Conservation (phyloP, 2,797 vertebrate genomes). For the Podargus strigoides region DNA sequence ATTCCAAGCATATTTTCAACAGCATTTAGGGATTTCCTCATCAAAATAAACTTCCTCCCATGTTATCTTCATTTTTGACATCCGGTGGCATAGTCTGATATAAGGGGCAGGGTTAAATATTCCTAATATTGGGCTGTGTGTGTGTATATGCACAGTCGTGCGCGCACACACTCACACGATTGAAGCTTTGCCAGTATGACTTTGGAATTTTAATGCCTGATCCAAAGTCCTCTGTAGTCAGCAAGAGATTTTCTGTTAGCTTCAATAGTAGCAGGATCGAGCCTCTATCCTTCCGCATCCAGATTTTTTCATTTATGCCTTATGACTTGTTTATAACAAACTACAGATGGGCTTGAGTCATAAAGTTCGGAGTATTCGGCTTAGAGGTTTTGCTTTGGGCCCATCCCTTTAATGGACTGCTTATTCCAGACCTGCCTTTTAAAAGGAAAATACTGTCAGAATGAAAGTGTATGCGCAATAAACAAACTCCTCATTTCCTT, state of each 20-base stretch:
- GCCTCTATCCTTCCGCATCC: slow-evolving; percentile 48
- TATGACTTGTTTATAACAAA: slow-evolving; percentile 67
- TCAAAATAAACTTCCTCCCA: slow-evolving; percentile 76
- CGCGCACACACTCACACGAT: not conserved
- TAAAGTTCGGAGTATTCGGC: slow-evolving; percentile 48
- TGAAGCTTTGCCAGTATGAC: slow-evolving; percentile 60
- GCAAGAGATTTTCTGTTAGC: slow-evolving; percentile 53
- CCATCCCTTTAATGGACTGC: slow-evolving; percentile 56
- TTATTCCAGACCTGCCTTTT: slow-evolving; percentile 49
- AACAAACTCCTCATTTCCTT: slow-evolving; percentile 57
- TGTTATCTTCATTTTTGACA: slow-evolving; percentile 71
- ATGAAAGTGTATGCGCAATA: slow-evolving; percentile 51
- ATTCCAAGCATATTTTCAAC: slow-evolving; percentile 78
- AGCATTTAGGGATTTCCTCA: slow-evolving; percentile 81
- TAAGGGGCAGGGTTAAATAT: slow-evolving; percentile 26
- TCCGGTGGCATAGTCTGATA: slow-evolving; percentile 29
- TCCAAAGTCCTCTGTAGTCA: slow-evolving; percentile 55
- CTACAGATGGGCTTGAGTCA: slow-evolving; percentile 64
- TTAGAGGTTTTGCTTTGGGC: slow-evolving; percentile 54
- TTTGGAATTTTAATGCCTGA: slow-evolving; percentile 60
- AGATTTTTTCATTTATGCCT: slow-evolving; percentile 70
- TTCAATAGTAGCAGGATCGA: slow-evolving; percentile 50
- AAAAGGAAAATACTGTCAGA: slow-evolving; percentile 56
- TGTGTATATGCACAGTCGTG: not conserved
- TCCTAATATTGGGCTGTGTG: not conserved